These are phyloP conservation scores for Osmerus eperlanus DNA, from an alignment of 2,113 vertebrate species.

Conservation along the genomic window DNA sequence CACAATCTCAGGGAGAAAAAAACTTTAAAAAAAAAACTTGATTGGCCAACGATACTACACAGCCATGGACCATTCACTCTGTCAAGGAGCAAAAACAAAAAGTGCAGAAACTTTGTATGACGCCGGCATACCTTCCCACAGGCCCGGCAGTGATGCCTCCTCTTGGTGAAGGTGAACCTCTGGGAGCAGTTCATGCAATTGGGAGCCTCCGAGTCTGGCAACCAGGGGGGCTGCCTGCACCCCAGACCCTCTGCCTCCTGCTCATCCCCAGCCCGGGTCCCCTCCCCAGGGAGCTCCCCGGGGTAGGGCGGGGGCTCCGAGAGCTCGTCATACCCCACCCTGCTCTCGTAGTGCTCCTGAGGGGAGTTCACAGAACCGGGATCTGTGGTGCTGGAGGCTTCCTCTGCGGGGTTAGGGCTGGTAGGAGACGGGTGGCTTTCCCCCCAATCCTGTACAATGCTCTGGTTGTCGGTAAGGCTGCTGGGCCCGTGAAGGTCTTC, in stretches of 20 bases:
- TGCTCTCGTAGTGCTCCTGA: constrained; percentile 64
- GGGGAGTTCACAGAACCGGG: constrained; percentile 25
- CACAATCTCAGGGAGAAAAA: neutral
- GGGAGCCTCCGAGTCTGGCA: constrained; percentile 92
- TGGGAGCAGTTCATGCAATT: constrained; percentile 91
- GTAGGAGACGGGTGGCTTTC: constrained; percentile 24
- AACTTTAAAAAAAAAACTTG: neutral
- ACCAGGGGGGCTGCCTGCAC: constrained; percentile 84
- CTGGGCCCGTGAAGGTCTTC: constrained; percentile 4
- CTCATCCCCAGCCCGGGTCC: constrained; percentile 31
- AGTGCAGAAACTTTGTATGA: neutral
- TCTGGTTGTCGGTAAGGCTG: constrained; percentile 19
- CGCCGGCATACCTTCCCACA: constrained; percentile 86
- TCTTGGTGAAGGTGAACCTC: constrained; percentile 92
- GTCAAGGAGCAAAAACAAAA: neutral
- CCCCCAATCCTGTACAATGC: constrained; percentile 42
- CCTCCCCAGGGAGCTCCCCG: constrained; percentile 51
- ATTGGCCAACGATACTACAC: neutral
- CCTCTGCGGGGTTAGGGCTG: constrained; percentile 32
- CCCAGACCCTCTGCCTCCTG: constrained; percentile 66
- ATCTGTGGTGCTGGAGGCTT: constrained; percentile 29
- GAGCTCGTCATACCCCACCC: constrained; percentile 63
- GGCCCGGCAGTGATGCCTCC: constrained; percentile 93
- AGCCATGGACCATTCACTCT: neutral
- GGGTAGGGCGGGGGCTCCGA: constrained; percentile 70